Conservation (phyloP, 2,113 vertebrate genomes). For the Gadus macrocephalus region DNA sequence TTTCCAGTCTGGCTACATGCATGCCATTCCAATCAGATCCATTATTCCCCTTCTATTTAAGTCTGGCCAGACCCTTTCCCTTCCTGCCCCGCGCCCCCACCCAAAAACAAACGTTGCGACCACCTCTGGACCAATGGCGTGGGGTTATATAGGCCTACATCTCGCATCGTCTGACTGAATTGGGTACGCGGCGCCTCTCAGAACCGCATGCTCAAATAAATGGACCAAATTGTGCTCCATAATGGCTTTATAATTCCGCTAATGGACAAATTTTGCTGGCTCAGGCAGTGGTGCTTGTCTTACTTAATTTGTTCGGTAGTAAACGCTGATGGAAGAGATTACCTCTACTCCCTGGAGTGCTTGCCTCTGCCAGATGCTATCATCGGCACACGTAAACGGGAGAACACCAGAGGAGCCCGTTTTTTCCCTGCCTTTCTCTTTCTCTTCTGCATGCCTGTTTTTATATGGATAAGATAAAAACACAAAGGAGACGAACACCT, state of each 20-base stretch:
- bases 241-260: slow-evolving; percentile 66
- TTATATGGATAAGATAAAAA: background rate
- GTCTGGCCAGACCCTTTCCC: too few relatives aligned
- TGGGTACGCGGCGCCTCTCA: slow-evolving; percentile 21
- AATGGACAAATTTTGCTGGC: slow-evolving; percentile 70
- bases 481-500: too few relatives aligned
- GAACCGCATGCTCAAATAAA: slow-evolving; percentile 33
- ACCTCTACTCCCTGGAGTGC: slow-evolving; percentile 58
- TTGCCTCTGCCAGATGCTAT: slow-evolving; percentile 58
- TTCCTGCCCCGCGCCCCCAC: background rate
- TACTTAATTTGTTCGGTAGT: slow-evolving; percentile 70
- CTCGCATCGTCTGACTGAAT: slow-evolving; percentile 6
- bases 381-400: slow-evolving; percentile 42
- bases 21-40: too few relatives aligned
- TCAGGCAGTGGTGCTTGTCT: slow-evolving; percentile 70
- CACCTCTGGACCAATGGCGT: background rate
- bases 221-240: slow-evolving; percentile 50
- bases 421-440: background rate
- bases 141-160: background rate
- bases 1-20: too few relatives aligned
- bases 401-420: slow-evolving; percentile 8
- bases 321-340: slow-evolving; percentile 78
- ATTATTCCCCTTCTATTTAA: too few relatives aligned
- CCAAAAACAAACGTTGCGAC: background rate
- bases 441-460: background rate